Conservation (phyloP, 2,888 invertebrate species). For the Molorchus minor region DNA sequence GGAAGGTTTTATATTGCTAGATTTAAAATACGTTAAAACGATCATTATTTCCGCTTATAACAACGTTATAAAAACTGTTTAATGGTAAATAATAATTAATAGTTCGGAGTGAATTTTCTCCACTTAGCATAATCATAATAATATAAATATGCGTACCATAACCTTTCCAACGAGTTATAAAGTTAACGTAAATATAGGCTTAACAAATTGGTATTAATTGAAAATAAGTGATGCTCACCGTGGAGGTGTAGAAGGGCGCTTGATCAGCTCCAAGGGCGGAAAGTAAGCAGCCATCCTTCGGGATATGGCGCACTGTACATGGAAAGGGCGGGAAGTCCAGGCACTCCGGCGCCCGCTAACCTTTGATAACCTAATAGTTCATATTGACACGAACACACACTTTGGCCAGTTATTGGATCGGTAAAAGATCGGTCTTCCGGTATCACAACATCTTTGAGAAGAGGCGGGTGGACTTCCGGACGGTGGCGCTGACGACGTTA, state of each 20-base stretch:
- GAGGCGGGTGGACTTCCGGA: constrained; percentile 64
- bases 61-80: too few species aligned
- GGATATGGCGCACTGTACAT: constrained; percentile 85
- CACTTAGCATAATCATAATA: too few species aligned
- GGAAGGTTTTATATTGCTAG: constrained; percentile 10
- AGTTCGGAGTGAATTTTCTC: too few species aligned
- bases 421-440: constrained; percentile 90
- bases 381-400: constrained; percentile 90
- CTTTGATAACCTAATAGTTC: constrained; percentile 88
- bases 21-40: constrained; percentile 5
- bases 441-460: constrained; percentile 84
- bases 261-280: constrained; percentile 84
- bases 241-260: constrained; percentile 84
- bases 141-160: too few species aligned
- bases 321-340: constrained; percentile 78
- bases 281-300: constrained; percentile 88
- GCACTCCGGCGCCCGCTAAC: constrained; percentile 69
- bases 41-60: constrained; percentile 25
- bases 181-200: too few species aligned
- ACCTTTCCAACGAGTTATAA: too few species aligned
- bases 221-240: constrained; percentile 72
- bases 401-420: constrained; percentile 88
- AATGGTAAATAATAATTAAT: too few species aligned
- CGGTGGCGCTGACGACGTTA: constrained; percentile 62
- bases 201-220: too few species aligned